Evolutionary conservation across 2,797 vertebrate genomes (phyloP), one percentile per base, ranked within the genome.

Genomic region (Yasuhikotakia modesta): DNA sequence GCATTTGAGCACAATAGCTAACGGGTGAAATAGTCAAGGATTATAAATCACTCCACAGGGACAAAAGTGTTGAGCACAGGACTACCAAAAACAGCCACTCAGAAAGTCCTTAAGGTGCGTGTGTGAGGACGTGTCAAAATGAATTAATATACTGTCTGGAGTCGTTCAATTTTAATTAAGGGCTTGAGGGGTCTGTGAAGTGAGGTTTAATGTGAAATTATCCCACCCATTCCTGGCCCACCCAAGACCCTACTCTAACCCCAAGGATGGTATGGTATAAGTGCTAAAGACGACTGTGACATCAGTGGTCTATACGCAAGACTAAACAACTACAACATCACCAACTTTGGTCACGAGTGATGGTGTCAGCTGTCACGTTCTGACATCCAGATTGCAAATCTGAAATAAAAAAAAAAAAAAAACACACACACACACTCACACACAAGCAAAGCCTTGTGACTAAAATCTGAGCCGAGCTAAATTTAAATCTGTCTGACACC

Each of bases 141-240:
- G 79, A 77, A 83, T 85, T 81, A 85, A 81, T 80, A 82, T 70
- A 61, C 82, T 79, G 77, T 83, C 83, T 80, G 21, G 66, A 65
- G 78, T 70, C 58, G 53, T 82, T 86, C 83, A 69, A 70, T 79
- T 85, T 83, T 86, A 82, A 84, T 87, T 85, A 86, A 65, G 79
- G 67, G 72, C 79, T 80, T 69, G 45, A 73, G 65, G 63, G 67
- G 76, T 78, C 77, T 16, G 7, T 70, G 68, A 65, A 76, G 79
- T 66, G 52, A 48, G 53, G 65, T 46, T 79, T 83, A 79, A 82
- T 45, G 64, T 55, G 70, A 73, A 71, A 78, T 67, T 76, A 81
- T 66, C 21, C 46, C 45, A 69, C 58, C 27, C 22, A 27, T 57
- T 48, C 21, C 22, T 55, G 48, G 67, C 67, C 80, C 57, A 69